Evolutionary conservation across 2,888 invertebrate species (phyloP).

Genomic region (Melanargia galathea): DNA sequence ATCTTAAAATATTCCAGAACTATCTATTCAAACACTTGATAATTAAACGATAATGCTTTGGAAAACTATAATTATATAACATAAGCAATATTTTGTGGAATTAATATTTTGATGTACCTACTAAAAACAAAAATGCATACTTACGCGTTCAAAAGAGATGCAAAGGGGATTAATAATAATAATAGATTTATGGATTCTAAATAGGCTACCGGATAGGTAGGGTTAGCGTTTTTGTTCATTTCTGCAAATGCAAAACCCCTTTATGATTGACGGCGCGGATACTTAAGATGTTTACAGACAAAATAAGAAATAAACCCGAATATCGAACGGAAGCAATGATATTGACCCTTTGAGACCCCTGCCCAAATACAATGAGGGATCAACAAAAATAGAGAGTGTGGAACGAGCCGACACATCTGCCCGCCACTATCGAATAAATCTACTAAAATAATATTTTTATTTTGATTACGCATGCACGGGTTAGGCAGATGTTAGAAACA

Average conservation of each 20-base stretch:
- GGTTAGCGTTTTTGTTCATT: constrained; percentile 41
- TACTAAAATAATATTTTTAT: constrained; percentile 82
- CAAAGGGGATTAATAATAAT: constrained; percentile 34
- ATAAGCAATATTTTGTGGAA: too few species aligned
- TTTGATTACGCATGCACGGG: constrained; percentile 77
- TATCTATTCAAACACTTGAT: too few species aligned
- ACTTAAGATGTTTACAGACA: constrained; percentile 66
- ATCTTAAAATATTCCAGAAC: too few species aligned
- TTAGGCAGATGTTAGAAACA: constrained; percentile 74
- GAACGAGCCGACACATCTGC: constrained; percentile 74
- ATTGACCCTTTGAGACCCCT: constrained; percentile 71
- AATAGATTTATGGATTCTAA: constrained; percentile 36
- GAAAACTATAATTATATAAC: too few species aligned
- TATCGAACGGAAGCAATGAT: constrained; percentile 73
- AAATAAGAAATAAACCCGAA: constrained; percentile 63
- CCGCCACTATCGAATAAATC: constrained; percentile 79
- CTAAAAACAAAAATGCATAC: constrained; percentile 19
- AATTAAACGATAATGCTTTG: too few species aligned
- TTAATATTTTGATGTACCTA: constrained; percentile 15
- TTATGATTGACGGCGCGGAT: constrained; percentile 57
- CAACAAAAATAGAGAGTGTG: constrained; percentile 72
- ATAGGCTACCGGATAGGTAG: constrained; percentile 38
- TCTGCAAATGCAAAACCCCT: constrained; percentile 46
- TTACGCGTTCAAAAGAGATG: constrained; percentile 18
- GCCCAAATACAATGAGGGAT: constrained; percentile 70